phyloP scores from a whole-genome alignment of 1,140 invertebrate genomes.

The Meloidogyne exigua region DNA sequence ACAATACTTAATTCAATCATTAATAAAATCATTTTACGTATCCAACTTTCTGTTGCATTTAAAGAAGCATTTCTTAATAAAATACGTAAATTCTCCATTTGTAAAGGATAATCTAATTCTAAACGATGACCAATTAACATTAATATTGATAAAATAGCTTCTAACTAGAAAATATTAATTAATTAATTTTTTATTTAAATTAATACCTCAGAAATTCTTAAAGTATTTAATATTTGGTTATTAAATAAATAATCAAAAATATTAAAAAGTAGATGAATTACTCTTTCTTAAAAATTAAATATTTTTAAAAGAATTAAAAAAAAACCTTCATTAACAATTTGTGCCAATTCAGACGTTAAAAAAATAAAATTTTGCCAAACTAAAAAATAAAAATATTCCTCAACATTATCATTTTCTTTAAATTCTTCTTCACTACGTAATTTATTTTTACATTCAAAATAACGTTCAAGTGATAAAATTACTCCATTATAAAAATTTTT shows the following conservation, averaged over 20 bases:
- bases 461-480: slow-evolving; percentile 6
- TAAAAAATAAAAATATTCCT: background rate
- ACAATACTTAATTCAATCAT: slow-evolving; percentile 8
- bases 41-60: background rate
- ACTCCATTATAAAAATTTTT: slow-evolving; percentile 6
- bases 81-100: background rate
- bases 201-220: slow-evolving; percentile 10
- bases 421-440: background rate
- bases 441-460: slow-evolving; percentile 7
- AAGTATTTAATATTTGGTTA: background rate
- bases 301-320: background rate
- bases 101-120: slow-evolving; percentile 11
- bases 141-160: slow-evolving; percentile 4
- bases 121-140: slow-evolving; percentile 2
- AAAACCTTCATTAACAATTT: slow-evolving; percentile 8
- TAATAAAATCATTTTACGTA: slow-evolving; percentile 7
- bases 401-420: background rate
- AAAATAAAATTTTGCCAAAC: slow-evolving; percentile 16
- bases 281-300: background rate
- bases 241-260: slow-evolving; percentile 9
- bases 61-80: slow-evolving; percentile 6
- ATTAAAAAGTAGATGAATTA: background rate
- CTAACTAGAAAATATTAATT: background rate
- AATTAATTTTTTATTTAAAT: too few species aligned
- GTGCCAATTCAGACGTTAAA: slow-evolving; percentile 6